phyloP scores from a whole-genome alignment of 2,888 invertebrate genomes.

The Euzophera pinguis region DNA sequence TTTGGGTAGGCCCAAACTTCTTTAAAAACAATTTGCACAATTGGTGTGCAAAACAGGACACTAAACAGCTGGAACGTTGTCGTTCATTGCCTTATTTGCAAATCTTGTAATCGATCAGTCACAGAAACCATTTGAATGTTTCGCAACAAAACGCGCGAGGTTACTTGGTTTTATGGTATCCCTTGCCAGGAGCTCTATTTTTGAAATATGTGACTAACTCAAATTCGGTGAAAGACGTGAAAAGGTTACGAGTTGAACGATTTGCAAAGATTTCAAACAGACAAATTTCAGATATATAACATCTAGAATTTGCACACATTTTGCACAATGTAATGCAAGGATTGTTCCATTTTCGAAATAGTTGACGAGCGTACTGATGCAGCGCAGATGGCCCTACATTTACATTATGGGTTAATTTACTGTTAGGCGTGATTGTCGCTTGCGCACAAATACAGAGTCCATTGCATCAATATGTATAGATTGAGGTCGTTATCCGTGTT shows the following conservation, averaged over 20 bases:
- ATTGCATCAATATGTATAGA: no score
- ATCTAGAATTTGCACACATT: slow-evolving; percentile 3
- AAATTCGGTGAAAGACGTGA: no score
- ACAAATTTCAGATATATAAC: no score
- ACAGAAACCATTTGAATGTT: neutral
- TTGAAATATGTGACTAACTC: no score
- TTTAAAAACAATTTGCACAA: neutral
- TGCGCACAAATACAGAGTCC: neutral
- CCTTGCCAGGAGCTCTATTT: no score
- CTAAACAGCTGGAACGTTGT: neutral
- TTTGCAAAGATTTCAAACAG: no score
- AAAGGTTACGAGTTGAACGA: no score
- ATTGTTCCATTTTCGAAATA: neutral
- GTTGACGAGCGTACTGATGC: neutral
- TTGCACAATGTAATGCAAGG: no score
- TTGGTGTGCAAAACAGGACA: neutral
- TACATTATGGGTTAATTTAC: neutral
- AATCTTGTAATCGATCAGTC: neutral
- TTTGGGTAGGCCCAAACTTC: no score
- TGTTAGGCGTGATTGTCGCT: neutral
- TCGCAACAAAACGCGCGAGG: neutral
- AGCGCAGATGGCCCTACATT: neutral
- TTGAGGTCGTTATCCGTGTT: no score
- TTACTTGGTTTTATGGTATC: neutral
- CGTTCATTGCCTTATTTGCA: neutral